These are phyloP conservation scores for Apocrypta bakeri DNA, from an alignment of 1,140 invertebrate species.

Conservation along the genomic window DNA sequence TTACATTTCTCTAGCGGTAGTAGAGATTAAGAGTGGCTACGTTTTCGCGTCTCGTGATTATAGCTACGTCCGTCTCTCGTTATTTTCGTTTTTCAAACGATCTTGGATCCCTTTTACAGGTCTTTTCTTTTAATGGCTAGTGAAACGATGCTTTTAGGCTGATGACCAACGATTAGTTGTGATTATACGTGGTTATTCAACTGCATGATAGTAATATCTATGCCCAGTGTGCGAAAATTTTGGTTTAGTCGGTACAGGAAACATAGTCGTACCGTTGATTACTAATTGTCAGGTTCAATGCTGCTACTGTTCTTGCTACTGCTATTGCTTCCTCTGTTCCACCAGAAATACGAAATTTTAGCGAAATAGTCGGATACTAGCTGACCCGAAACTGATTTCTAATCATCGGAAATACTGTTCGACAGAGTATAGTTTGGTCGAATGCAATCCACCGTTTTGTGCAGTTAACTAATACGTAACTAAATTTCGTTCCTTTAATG, in stretches of 20 bases:
- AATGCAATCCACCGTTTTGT: neutral
- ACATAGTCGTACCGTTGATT: neutral
- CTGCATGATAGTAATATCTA: neutral
- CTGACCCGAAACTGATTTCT: neutral
- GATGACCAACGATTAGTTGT: slow-evolving; percentile 11
- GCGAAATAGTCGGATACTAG: neutral
- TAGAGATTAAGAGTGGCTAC: neutral
- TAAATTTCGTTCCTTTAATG: neutral
- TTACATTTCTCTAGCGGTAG: no score
- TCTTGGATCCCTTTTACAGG: slow-evolving; percentile 1
- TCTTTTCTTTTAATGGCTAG: neutral
- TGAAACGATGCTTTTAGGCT: neutral
- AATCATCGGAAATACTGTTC: neutral
- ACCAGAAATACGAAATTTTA: neutral
- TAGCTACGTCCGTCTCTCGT: neutral
- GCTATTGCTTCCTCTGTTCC: neutral
- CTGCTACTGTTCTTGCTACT: neutral
- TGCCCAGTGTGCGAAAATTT: slow-evolving; percentile 2
- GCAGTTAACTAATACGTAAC: neutral
- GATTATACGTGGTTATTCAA: slow-evolving; percentile 3
- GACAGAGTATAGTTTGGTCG: neutral
- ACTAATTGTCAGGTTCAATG: slow-evolving; percentile 23
- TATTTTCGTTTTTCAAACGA: slow-evolving; percentile 21
- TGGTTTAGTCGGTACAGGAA: neutral
- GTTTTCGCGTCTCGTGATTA: neutral